Evolutionary conservation across 2,797 vertebrate species (phyloP).

Genomic region (Pangasius larnaudii): DNA sequence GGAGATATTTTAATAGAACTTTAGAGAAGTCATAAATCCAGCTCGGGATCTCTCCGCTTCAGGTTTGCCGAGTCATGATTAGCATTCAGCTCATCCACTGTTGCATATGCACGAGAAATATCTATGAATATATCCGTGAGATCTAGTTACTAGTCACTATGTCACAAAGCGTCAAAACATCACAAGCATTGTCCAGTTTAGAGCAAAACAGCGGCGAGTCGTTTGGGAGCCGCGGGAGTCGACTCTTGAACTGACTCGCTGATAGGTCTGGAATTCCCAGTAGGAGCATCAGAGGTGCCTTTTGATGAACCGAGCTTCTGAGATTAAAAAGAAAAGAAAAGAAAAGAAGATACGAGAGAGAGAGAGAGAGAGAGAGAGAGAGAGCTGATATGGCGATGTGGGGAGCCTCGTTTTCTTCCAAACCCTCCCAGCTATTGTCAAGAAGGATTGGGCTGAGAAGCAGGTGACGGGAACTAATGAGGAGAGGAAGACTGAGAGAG

Average conservation of each 20-base stretch:
- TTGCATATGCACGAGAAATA: too few species aligned
- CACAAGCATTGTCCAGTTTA: neutral
- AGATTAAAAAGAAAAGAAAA: neutral
- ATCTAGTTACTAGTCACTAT: too few species aligned
- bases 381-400: neutral
- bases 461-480: slow-evolving; percentile 51
- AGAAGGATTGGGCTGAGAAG: neutral
- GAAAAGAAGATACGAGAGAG: neutral
- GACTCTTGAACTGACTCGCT: neutral
- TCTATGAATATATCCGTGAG: too few species aligned
- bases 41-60: neutral
- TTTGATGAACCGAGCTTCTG: neutral
- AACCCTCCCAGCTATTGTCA: slow-evolving; percentile 17
- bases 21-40: neutral
- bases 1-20: too few species aligned
- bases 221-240: neutral
- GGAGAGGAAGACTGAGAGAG: slow-evolving; percentile 33
- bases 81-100: neutral
- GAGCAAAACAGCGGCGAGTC: neutral
- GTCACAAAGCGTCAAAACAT: too few species aligned
- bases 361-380: slow-evolving; percentile 3
- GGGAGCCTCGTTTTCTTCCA: neutral
- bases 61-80: neutral
- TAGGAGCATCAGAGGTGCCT: neutral
- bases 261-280: neutral